Evolutionary conservation across 1,140 invertebrate species (phyloP).

Genomic region (Matsumurasca onukii): DNA sequence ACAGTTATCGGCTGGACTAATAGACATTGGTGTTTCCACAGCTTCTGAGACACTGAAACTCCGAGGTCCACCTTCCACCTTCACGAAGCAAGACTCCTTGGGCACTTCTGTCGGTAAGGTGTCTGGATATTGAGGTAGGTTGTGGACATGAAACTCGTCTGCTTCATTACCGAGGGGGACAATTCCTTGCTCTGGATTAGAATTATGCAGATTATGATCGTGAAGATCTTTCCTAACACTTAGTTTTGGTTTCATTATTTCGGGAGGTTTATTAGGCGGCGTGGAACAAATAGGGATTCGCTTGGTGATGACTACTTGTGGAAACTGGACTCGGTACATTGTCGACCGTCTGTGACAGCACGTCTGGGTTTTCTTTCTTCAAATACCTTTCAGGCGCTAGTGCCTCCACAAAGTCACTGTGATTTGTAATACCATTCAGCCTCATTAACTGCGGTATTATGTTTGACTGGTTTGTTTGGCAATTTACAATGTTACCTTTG

Average conservation of each 20-base stretch:
- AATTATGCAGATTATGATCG: too few species aligned
- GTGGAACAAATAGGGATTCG: background rate
- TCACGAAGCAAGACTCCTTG: too few species aligned
- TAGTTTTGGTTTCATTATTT: background rate
- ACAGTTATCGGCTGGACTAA: too few species aligned
- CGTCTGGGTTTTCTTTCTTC: background rate
- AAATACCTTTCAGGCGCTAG: background rate
- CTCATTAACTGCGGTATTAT: background rate
- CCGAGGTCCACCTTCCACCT: too few species aligned
- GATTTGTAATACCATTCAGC: too few species aligned
- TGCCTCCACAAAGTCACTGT: background rate
- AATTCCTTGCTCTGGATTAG: too few species aligned
- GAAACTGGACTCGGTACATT: background rate
- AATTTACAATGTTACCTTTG: constrained; percentile 9
- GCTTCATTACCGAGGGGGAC: too few species aligned
- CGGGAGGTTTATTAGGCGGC: background rate
- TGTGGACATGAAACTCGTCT: too few species aligned
- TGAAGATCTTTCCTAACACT: constrained; percentile 10
- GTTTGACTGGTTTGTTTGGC: background rate
- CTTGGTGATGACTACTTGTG: background rate
- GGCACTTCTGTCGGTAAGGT: too few species aligned
- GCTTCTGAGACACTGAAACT: too few species aligned
- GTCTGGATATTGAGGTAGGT: too few species aligned
- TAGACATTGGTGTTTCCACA: too few species aligned
- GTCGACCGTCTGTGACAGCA: background rate